Base-by-base conservation (phyloP, 2,113 vertebrate genomes). In the Hippocampus comes region DNA sequence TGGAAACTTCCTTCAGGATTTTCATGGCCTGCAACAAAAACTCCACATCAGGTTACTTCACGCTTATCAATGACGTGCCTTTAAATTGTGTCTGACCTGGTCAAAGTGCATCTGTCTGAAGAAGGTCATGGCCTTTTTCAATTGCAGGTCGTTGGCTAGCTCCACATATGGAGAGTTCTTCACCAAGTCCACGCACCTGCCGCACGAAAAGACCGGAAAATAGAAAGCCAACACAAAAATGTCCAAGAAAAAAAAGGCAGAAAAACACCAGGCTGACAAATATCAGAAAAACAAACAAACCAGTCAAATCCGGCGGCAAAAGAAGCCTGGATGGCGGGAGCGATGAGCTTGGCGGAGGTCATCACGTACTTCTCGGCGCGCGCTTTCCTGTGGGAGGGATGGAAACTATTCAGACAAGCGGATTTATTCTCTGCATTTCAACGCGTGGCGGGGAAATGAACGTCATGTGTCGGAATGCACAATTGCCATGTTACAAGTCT, bases 241-340 rank as follows among this genome's bases (percentile, higher is more conserved):
- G 42, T 9, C 9, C 1, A 2, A 14, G 12, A 14, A 2, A 46
- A 46, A 12, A 46, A 12, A 4, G 14, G 10, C 14, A 46, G 14
- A 51, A 20, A 51, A 51, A 51, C 15, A 51, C 55, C 10, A 9
- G 34, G 34, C 5, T 23, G n/a, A 1, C 10, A 57, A 25, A 25
- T 14, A 23, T 23, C 3, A 48, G 0, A 18, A 51, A 27, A 59
- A 12, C 17, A 30, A 43, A 66, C 64, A 10, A 66, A 98, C 97
- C 97, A 99, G 86, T 99, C 96, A 91, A 97, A 99, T 77, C 97
- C 97, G 60, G 93, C 84, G n/a, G 95, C 97, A 89, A 98, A 98
- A 7, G 95, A 96, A 0, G 90, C 80, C 86, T 98, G 97, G 1
- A 98, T 96, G 56, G 93, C 94, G 0, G 95, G 97, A 68, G 97